A percentile compares a stretch with the other conserved stretches of the same genome.
phyloP scores from a whole-genome alignment of 2,113 vertebrate genomes.

The Xenotilapia leptura region DNA sequence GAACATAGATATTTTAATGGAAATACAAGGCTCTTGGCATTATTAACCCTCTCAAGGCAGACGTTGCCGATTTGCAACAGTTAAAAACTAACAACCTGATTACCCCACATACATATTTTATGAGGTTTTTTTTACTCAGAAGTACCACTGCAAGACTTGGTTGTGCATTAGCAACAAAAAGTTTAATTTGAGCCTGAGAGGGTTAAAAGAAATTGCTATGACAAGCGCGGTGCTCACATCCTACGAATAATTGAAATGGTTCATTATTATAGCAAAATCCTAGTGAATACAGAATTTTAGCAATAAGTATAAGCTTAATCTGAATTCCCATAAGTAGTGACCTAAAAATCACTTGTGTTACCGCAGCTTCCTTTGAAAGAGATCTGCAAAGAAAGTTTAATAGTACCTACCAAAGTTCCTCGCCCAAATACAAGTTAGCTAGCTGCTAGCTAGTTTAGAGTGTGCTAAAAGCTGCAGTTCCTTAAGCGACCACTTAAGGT shows the following conservation, averaged over 20 bases:
- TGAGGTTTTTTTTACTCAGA: not conserved
- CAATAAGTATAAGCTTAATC: not conserved
- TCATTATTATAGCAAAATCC: not conserved
- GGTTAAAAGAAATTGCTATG: not conserved
- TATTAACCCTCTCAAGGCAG: not conserved
- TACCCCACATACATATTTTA: not conserved
- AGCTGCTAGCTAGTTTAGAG: not conserved
- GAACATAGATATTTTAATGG: not conserved
- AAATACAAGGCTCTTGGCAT: not conserved
- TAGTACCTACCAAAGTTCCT: not conserved
- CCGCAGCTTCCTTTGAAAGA: not conserved
- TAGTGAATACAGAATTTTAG: not conserved
- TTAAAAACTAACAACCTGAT: not conserved
- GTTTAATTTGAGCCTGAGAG: not conserved
- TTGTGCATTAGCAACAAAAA: not conserved
- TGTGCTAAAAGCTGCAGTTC: not conserved
- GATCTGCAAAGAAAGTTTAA: not conserved
- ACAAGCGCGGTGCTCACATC: fast-evolving
- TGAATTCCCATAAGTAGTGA: not conserved
- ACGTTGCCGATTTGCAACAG: not conserved
- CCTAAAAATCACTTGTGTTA: not conserved
- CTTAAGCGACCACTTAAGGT: not conserved
- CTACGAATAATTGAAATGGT: not conserved
- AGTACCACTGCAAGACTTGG: not conserved
- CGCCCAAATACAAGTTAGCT: not conserved